phyloP scores from a whole-genome alignment of 2,888 invertebrate species.

The Pseudeuparius sepicola region DNA sequence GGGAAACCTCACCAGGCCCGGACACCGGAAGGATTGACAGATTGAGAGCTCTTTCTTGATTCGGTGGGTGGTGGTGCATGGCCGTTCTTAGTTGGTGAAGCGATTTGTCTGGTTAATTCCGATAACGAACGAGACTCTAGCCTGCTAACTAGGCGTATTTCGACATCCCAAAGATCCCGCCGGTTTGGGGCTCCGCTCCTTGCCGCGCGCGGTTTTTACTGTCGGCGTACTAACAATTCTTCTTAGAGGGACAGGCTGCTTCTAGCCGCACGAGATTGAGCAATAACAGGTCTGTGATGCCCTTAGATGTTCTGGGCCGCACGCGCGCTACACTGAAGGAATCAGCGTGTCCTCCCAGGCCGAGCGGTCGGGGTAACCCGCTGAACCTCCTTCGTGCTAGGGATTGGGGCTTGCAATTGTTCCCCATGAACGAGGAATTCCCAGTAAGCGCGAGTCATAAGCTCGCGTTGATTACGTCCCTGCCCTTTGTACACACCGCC shows the following conservation, averaged over 20 bases:
- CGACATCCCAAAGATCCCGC: slow-evolving; percentile 28
- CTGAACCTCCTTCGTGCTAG: slow-evolving; percentile 58
- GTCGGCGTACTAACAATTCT: slow-evolving; percentile 29
- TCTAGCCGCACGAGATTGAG: slow-evolving; percentile 21
- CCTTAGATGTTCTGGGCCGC: slow-evolving; percentile 19
- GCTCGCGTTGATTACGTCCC: too few species aligned
- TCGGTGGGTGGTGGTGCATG: slow-evolving; percentile 60
- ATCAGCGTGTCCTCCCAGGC: slow-evolving; percentile 51
- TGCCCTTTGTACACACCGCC: too few species aligned
- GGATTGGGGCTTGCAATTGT: too few species aligned
- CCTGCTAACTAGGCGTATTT: slow-evolving; percentile 45
- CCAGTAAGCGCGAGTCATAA: too few species aligned
- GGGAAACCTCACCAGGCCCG: slow-evolving; percentile 40
- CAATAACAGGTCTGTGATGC: slow-evolving; percentile 20
- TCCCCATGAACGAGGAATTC: too few species aligned
- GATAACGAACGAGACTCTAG: slow-evolving; percentile 61
- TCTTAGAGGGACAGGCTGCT: slow-evolving; percentile 21
- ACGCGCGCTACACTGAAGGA: slow-evolving; percentile 48
- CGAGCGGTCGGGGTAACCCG: slow-evolving; percentile 54
- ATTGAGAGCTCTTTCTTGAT: slow-evolving; percentile 49
- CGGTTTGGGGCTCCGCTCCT: slow-evolving; percentile 23
- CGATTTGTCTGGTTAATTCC: slow-evolving; percentile 67
- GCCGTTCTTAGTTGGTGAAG: slow-evolving; percentile 63
- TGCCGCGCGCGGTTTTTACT: slow-evolving; percentile 30
- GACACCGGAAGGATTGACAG: slow-evolving; percentile 50